A percentile compares a stretch with the other conserved stretches of the same genome.
Evolutionary conservation across 2,797 vertebrate species (phyloP).

Genomic region (Sebastes hubbsi): DNA sequence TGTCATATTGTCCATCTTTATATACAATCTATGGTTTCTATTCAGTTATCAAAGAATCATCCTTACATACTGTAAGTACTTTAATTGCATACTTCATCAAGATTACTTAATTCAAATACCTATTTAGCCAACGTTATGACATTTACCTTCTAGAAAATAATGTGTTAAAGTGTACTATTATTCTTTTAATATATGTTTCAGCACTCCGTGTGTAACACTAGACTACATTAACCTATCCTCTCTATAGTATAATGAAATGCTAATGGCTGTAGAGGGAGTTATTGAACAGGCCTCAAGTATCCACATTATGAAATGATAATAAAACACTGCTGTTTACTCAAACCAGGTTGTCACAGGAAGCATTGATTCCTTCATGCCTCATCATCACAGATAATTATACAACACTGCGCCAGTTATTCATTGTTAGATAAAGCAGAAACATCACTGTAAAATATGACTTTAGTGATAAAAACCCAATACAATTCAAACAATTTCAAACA

Average conservation of each 20-base stretch:
- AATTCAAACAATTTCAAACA: not conserved
- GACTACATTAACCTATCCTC: not conserved
- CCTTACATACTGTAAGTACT: not conserved
- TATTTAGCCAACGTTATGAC: not conserved
- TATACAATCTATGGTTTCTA: not conserved
- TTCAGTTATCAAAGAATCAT: not conserved
- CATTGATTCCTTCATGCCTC: constrained; percentile 38
- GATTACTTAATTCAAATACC: not conserved
- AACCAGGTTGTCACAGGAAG: constrained; percentile 17
- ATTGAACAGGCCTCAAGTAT: constrained; percentile 6
- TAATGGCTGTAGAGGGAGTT: not conserved
- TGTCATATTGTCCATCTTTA: too few species aligned
- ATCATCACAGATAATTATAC: constrained; percentile 34
- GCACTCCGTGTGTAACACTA: not conserved
- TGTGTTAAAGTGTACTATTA: not conserved
- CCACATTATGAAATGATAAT: constrained; percentile 31
- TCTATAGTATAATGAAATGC: not conserved
- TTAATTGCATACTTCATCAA: not conserved
- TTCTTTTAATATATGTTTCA: not conserved
- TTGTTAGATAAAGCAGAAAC: constrained; percentile 2
- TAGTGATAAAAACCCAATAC: not conserved
- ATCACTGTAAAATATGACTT: constrained; percentile 2
- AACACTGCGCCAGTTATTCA: not conserved
- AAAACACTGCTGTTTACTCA: constrained; percentile 21
- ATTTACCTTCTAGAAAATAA: not conserved